A percentile compares a stretch with the other conserved stretches of the same genome.
Conservation (phyloP, 2,113 vertebrate genomes). For the Sebastes fasciatus region DNA sequence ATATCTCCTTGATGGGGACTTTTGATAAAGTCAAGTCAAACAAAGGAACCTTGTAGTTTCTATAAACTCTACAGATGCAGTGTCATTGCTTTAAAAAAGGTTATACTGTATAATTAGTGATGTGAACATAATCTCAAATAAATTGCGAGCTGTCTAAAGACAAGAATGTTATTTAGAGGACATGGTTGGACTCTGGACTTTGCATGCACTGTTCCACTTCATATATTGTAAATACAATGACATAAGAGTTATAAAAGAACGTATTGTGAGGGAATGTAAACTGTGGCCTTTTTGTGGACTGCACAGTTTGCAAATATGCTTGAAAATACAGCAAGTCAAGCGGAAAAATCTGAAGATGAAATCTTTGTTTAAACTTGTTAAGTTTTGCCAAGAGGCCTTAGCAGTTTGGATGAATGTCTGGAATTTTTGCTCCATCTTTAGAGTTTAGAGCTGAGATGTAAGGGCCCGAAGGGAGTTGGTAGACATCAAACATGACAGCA, state of each 20-base stretch:
- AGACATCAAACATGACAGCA: not conserved
- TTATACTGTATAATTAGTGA: too few relatives aligned
- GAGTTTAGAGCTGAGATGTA: not conserved
- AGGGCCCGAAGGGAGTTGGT: not conserved
- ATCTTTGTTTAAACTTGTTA: constrained; percentile 57
- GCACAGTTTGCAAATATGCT: not conserved
- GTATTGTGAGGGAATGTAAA: not conserved
- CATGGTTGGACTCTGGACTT: not conserved
- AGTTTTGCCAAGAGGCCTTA: constrained; percentile 16
- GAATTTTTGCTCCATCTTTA: constrained; percentile 37
- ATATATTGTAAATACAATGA: constrained; percentile 16
- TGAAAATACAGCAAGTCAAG: constrained; percentile 14
- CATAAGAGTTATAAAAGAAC: not conserved
- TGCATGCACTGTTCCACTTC: not conserved
- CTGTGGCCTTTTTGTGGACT: not conserved
- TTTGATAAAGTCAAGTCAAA: too few relatives aligned
- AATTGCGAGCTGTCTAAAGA: too few relatives aligned
- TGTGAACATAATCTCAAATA: too few relatives aligned
- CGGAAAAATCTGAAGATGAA: constrained; percentile 15
- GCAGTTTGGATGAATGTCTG: constrained; percentile 35
- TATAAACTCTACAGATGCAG: too few relatives aligned
- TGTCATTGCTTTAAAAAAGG: too few relatives aligned
- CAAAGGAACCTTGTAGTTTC: too few relatives aligned
- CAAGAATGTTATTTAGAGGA: not conserved
- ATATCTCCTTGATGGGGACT: too few relatives aligned